Percentiles rank a stretch among this genome's conserved stretches.
Conservation (phyloP, 2,888 invertebrate genomes). For the Synergus itoensis region DNA sequence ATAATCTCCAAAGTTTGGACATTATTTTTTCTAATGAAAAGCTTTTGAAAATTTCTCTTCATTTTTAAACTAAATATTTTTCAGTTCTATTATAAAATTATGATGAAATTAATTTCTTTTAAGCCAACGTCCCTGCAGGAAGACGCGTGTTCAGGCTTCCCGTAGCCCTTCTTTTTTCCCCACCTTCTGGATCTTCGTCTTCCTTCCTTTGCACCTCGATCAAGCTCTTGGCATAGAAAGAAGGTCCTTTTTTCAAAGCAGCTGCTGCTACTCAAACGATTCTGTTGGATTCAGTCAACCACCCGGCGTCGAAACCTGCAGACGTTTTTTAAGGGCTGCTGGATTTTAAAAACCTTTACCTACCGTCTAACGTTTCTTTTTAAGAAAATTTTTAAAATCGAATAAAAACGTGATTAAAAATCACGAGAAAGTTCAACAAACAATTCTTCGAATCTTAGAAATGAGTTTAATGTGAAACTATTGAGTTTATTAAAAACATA, state of each 20-base stretch:
- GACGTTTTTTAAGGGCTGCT: slow-evolving; percentile 47
- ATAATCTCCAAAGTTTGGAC: too few species aligned
- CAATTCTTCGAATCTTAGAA: too few species aligned
- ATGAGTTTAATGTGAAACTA: background rate
- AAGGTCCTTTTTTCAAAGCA: slow-evolving; percentile 61
- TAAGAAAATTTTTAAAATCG: background rate
- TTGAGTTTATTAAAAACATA: background rate
- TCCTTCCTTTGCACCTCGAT: slow-evolving; percentile 50
- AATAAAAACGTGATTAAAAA: background rate
- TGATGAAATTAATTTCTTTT: background rate
- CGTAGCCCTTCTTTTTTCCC: slow-evolving; percentile 39
- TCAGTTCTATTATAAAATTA: background rate
- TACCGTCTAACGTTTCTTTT: background rate
- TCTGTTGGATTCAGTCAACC: slow-evolving; percentile 67
- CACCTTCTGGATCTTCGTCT: slow-evolving; percentile 49
- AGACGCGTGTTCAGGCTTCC: slow-evolving; percentile 23
- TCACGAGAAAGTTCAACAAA: background rate
- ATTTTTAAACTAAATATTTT: background rate
- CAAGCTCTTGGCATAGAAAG: slow-evolving; percentile 37
- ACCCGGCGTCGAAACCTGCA: slow-evolving; percentile 58
- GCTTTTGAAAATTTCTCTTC: background rate
- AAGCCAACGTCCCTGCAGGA: slow-evolving; percentile 1
- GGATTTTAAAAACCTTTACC: background rate
- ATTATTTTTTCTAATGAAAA: too few species aligned
- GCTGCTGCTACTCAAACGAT: slow-evolving; percentile 61